A percentile compares a stretch with the other conserved stretches of the same genome.
phyloP scores from a whole-genome alignment of 2,797 vertebrate genomes.

The Acanthis flammea region DNA sequence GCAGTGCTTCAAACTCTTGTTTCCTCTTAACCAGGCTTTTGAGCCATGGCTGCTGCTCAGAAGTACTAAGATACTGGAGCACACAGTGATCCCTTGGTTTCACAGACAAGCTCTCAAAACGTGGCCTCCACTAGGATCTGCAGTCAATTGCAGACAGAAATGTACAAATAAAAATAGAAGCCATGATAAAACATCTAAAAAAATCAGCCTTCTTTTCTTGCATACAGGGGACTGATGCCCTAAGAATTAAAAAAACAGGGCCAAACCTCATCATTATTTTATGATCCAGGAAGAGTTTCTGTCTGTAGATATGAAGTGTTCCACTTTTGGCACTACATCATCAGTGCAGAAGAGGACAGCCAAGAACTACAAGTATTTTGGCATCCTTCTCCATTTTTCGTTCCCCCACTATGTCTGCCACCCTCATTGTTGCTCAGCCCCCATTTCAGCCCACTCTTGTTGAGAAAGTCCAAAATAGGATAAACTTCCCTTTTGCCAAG shows the following conservation, averaged over 20 bases:
- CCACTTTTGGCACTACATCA: not conserved
- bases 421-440: accelerated
- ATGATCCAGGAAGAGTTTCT: not conserved
- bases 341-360: not conserved
- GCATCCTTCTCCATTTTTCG: not conserved
- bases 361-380: not conserved
- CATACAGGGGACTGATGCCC: not conserved
- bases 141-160: not conserved
- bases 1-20: not conserved
- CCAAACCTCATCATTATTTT: not conserved
- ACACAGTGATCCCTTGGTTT: not conserved
- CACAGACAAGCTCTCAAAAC: not conserved
- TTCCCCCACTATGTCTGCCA: not conserved
- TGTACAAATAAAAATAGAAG: conserved; percentile 5
- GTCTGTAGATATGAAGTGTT: not conserved
- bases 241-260: not conserved
- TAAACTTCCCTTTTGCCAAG: not conserved
- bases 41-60: not conserved
- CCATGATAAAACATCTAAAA: not conserved
- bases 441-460: accelerated
- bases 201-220: not conserved
- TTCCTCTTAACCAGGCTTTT: not conserved
- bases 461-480: not conserved
- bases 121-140: not conserved
- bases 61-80: not conserved